phyloP scores from a whole-genome alignment of 2,113 vertebrate species.

The Gulo gulo region DNA sequence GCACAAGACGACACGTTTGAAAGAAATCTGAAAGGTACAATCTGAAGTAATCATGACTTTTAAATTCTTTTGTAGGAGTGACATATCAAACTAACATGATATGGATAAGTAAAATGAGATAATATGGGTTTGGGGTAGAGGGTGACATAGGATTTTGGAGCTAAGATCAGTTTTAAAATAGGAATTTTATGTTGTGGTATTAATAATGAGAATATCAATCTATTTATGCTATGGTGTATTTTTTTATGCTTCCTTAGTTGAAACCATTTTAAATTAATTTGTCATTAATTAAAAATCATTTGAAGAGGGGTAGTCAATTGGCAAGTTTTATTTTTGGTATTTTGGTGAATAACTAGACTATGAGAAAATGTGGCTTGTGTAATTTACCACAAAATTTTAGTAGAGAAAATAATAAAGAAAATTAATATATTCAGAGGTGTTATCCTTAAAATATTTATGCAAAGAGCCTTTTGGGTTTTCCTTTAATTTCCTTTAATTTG shows the following conservation, averaged over 20 bases:
- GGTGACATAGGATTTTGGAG: not conserved
- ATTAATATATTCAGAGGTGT: not conserved
- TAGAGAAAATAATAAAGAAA: conserved; percentile 27
- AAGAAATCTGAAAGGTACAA: not conserved
- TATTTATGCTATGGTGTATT: not conserved
- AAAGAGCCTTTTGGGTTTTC: not conserved
- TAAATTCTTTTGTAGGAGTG: not conserved
- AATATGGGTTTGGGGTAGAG: not conserved
- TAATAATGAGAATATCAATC: not conserved
- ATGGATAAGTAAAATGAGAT: not conserved
- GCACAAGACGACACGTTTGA: not conserved
- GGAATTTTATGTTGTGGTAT: conserved; percentile 20
- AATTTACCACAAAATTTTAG: not conserved
- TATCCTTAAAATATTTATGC: not conserved
- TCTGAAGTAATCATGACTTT: not conserved
- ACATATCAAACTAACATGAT: not conserved
- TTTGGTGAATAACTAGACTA: not conserved
- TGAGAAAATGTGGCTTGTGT: not conserved
- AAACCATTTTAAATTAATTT: not conserved
- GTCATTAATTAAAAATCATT: not conserved
- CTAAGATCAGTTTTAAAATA: not conserved
- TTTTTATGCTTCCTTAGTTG: not conserved
- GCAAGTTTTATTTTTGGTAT: not conserved
- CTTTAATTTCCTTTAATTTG: not conserved
- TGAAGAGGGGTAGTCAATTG: not conserved